A percentile compares a stretch with the other conserved stretches of the same genome.
phyloP scores from a whole-genome alignment of 2,797 vertebrate species.

The Bryconaethiops microstoma region DNA sequence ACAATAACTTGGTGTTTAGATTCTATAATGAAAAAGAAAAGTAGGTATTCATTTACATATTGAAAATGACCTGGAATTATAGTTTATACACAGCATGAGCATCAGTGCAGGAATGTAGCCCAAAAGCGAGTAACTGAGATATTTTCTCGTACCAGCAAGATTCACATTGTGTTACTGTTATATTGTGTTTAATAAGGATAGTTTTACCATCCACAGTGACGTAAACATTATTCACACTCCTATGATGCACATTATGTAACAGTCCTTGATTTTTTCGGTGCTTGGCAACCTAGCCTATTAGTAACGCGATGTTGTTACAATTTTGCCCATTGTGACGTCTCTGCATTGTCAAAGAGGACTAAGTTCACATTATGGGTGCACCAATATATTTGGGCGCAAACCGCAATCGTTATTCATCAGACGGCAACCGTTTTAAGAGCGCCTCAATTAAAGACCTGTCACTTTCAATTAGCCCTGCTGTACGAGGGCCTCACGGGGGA shows the following conservation, averaged over 20 bases:
- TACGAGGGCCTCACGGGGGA: constrained; percentile 74
- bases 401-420: constrained; percentile 80
- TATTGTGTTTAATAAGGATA: background rate
- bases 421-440: constrained; percentile 86
- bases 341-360: constrained; percentile 19
- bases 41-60: constrained; percentile 9
- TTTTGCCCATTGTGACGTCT: background rate
- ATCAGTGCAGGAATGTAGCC: background rate
- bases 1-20: constrained; percentile 11
- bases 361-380: constrained; percentile 62
- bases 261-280: background rate
- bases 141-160: background rate
- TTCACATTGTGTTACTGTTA: background rate
- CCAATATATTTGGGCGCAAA: constrained; percentile 68
- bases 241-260: no score
- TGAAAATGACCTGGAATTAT: background rate
- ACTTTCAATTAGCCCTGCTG: constrained; percentile 78
- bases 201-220: no score
- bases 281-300: background rate
- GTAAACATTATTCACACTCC: no score
- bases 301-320: background rate
- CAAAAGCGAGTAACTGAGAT: background rate
- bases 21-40: constrained; percentile 23
- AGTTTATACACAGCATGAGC: background rate
- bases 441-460: constrained; percentile 84